A percentile compares a stretch with the other conserved stretches of the same genome.
phyloP scores from a whole-genome alignment of 2,797 vertebrate genomes.

The Sebastes diploproa region DNA sequence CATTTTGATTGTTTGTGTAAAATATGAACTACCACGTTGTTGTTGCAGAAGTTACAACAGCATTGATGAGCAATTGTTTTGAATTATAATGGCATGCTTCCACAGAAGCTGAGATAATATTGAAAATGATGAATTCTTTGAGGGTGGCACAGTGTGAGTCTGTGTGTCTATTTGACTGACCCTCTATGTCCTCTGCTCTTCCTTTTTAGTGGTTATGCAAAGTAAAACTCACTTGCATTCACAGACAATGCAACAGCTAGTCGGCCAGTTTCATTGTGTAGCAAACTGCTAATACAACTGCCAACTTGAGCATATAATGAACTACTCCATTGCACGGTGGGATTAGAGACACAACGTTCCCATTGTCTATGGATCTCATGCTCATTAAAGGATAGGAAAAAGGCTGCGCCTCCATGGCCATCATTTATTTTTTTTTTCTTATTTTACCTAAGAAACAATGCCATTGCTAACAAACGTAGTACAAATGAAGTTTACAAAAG shows the following conservation, averaged over 20 bases:
- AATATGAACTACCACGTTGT: not conserved
- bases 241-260: not conserved
- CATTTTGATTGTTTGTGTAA: not conserved
- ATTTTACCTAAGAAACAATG: not conserved
- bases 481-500: slow-evolving; percentile 6
- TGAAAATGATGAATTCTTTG: not conserved
- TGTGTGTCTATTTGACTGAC: not conserved
- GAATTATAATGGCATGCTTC: not conserved
- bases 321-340: not conserved
- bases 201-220: not conserved
- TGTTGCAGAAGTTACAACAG: not conserved
- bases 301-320: slow-evolving; percentile 29
- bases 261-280: not conserved
- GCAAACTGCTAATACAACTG: slow-evolving; percentile 14
- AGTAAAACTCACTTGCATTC: not conserved
- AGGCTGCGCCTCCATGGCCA: not conserved
- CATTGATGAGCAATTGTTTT: not conserved
- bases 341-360: slow-evolving; percentile 16
- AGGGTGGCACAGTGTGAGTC: not conserved
- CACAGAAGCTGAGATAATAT: not conserved
- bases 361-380: slow-evolving; percentile 20
- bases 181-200: not conserved
- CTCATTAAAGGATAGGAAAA: slow-evolving; percentile 22
- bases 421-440: not conserved
- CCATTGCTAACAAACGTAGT: not conserved